phyloP scores from a whole-genome alignment of 2,888 invertebrate genomes.

The Philopedon plagiatum region DNA sequence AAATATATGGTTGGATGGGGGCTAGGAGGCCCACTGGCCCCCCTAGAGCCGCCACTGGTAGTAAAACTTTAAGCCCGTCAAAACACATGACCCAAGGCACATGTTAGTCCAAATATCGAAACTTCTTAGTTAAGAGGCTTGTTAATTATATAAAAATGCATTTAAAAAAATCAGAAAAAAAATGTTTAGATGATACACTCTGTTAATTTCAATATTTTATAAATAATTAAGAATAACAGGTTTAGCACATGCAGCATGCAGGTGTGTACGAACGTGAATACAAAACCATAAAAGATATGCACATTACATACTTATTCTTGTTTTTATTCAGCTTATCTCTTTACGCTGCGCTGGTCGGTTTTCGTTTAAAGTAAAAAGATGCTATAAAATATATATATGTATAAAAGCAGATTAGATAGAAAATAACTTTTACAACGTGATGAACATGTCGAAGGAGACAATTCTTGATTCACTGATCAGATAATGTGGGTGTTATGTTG shows the following conservation, averaged over 20 bases:
- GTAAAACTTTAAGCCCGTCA: too few relatives aligned
- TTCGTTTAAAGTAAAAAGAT: slow-evolving; percentile 8
- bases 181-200: too few relatives aligned
- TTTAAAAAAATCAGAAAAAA: too few relatives aligned
- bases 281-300: slow-evolving; percentile 9
- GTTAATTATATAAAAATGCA: too few relatives aligned
- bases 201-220: too few relatives aligned
- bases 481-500: not conserved
- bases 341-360: slow-evolving; percentile 9
- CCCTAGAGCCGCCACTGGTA: too few relatives aligned
- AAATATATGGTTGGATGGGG: too few relatives aligned
- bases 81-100: too few relatives aligned
- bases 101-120: too few relatives aligned
- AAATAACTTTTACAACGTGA: not conserved
- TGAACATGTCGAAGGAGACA: not conserved
- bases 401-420: slow-evolving; percentile 7
- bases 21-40: too few relatives aligned
- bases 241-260: not conserved
- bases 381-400: slow-evolving; percentile 12
- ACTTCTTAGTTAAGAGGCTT: too few relatives aligned
- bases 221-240: not conserved
- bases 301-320: slow-evolving; percentile 9
- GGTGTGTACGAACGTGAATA: too few relatives aligned
- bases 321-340: slow-evolving; percentile 1
- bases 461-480: slow-evolving; percentile 3